Conservation (phyloP, 1,140 invertebrate genomes). For the Helicorthomorpha holstii region DNA sequence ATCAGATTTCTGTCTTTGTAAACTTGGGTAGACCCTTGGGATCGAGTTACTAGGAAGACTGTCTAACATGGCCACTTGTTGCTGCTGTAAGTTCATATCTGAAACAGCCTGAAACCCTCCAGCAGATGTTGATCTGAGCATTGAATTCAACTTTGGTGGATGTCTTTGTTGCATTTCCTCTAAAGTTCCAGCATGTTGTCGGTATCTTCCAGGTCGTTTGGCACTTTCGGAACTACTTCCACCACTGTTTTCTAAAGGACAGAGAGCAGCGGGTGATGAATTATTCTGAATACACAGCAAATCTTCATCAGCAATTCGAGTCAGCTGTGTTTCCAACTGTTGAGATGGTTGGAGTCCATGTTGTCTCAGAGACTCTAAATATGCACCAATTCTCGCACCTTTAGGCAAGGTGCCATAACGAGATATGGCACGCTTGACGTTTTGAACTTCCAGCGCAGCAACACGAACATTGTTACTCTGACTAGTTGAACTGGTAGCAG, state of each 20-base stretch:
- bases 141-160: slow-evolving; percentile 19
- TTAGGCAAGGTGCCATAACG: slow-evolving; percentile 93
- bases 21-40: slow-evolving; percentile 5
- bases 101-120: slow-evolving; percentile 16
- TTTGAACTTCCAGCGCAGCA: slow-evolving; percentile 84
- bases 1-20: slow-evolving; percentile 28
- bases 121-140: slow-evolving; percentile 23
- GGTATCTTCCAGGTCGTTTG: not conserved
- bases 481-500: not conserved
- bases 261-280: not conserved
- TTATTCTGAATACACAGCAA: not conserved
- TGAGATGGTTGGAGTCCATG: slow-evolving; percentile 37
- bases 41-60: not conserved
- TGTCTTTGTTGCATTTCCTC: no score
- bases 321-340: slow-evolving; percentile 1
- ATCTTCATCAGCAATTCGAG: not conserved
- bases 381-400: slow-evolving; percentile 84
- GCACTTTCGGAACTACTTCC: slow-evolving; percentile 10
- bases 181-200: no score
- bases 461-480: slow-evolving; percentile 39
- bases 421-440: slow-evolving; percentile 88
- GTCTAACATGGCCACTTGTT: no score
- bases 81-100: not conserved
- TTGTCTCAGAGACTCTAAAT: slow-evolving; percentile 74
- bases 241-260: not conserved